Percentiles rank a stretch among this genome's conserved stretches.
Conservation (phyloP, 2,797 vertebrate species). For the Adrianichthys oophorus region DNA sequence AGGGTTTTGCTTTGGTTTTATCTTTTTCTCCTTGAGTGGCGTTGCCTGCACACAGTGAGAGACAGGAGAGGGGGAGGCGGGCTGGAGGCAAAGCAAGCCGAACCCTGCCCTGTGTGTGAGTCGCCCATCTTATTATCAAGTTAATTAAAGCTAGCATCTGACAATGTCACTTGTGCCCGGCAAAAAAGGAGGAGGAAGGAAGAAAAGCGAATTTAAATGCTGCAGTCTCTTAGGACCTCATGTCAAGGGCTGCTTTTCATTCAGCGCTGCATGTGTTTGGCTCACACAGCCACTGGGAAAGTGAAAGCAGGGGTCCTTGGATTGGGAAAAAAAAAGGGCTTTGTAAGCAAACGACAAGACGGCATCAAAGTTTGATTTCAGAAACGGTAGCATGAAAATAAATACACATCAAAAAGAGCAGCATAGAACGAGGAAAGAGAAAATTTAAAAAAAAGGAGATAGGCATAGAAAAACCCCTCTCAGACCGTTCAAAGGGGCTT, state of each 20-base stretch:
- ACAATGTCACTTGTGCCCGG: constrained; percentile 97
- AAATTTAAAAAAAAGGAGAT: constrained; percentile 64
- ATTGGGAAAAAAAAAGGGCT: constrained; percentile 75
- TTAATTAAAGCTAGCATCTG: constrained; percentile 99
- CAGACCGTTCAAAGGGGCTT: constrained; percentile 80
- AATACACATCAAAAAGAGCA: constrained; percentile 82
- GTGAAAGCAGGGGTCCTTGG: constrained; percentile 71
- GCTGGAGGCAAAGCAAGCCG: constrained; percentile 79
- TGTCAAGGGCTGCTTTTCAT: constrained; percentile 98
- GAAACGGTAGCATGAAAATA: constrained; percentile 85
- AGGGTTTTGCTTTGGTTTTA: constrained; percentile 7
- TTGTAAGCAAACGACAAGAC: constrained; percentile 85
- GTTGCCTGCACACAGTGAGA: constrained; percentile 29
- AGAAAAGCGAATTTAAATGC: constrained; percentile 98
- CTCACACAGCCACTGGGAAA: constrained; percentile 80
- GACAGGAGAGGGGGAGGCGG: constrained; percentile 25
- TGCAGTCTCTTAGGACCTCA: constrained; percentile 90
- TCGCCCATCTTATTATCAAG: constrained; percentile 98
- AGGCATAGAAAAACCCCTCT: constrained; percentile 77
- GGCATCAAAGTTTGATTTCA: constrained; percentile 90
- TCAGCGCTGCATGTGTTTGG: constrained; percentile 86
- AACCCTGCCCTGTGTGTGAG: constrained; percentile 83
- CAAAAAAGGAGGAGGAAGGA: constrained; percentile 81
- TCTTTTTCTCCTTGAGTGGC: constrained; percentile 12
- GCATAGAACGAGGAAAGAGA: constrained; percentile 67